Percentiles rank a stretch among this genome's conserved stretches.
phyloP scores from a whole-genome alignment of 2,888 invertebrate genomes.

The Idaea biselata region DNA sequence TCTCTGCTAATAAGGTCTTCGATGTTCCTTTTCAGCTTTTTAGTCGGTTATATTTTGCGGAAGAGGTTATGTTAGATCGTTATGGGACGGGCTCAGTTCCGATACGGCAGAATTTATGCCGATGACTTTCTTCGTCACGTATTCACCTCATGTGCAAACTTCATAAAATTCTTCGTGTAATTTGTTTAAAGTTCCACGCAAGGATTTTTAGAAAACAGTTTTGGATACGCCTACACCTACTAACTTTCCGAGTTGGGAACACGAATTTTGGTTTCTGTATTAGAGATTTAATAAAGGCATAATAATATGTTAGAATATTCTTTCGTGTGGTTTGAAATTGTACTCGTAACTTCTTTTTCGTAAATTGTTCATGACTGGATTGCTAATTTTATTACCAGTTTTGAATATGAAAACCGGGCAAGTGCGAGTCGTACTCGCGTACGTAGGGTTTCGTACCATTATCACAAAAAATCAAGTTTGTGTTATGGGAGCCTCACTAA shows the following conservation, averaged over 20 bases:
- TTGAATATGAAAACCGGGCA: background rate
- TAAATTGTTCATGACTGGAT: background rate
- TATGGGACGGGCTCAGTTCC: conserved; percentile 41
- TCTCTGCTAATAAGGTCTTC: conserved; percentile 13
- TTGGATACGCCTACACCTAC: background rate
- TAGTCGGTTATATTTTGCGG: conserved; percentile 17
- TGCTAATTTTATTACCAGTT: background rate
- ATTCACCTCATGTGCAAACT: conserved; percentile 35
- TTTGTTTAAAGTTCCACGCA: conserved; percentile 14
- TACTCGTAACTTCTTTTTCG: background rate
- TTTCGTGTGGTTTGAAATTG: background rate
- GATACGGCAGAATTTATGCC: conserved; percentile 50
- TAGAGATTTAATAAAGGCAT: background rate
- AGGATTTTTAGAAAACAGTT: background rate
- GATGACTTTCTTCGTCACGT: conserved; percentile 45
- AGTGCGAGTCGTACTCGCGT: no score
- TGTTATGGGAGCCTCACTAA: no score
- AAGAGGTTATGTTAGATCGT: conserved; percentile 33
- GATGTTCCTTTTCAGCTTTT: conserved; percentile 2
- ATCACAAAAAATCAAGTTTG: no score
- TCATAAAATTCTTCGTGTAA: conserved; percentile 30
- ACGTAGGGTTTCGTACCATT: no score
- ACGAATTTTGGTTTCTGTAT: background rate
- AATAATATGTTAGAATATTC: background rate
- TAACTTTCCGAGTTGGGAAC: background rate